A percentile compares a stretch with the other conserved stretches of the same genome.
Evolutionary conservation across 2,888 invertebrate genomes (phyloP).

Genomic region (Timema podura): DNA sequence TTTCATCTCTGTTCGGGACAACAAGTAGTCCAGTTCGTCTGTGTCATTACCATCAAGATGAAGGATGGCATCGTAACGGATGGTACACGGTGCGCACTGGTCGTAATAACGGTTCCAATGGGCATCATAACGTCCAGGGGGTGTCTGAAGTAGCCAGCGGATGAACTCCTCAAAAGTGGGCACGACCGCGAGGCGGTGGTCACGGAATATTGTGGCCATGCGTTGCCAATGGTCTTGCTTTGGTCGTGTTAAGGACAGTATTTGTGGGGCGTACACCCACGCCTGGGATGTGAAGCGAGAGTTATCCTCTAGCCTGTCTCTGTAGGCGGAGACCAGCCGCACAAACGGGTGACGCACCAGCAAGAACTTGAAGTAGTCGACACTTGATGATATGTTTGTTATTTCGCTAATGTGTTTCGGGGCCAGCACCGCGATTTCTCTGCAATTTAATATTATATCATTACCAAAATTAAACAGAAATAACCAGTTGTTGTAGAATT

Average conservation of each 20-base stretch:
- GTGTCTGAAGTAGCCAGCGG: conserved; percentile 40
- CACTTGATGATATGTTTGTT: conserved; percentile 34
- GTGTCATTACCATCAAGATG: conserved; percentile 40
- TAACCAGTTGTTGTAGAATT: too few species aligned
- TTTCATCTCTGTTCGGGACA: conserved; percentile 26
- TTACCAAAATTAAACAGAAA: too few species aligned
- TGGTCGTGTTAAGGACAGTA: conserved; percentile 42
- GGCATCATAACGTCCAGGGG: conserved; percentile 39
- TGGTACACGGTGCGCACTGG: conserved; percentile 42
- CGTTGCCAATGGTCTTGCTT: conserved; percentile 31
- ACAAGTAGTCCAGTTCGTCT: conserved; percentile 36
- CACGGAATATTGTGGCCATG: not conserved
- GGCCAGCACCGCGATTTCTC: conserved; percentile 39
- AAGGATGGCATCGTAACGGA: conserved; percentile 40
- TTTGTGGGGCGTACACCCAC: conserved; percentile 42
- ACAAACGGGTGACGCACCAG: conserved; percentile 44
- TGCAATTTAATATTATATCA: conserved; percentile 31
- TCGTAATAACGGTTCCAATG: conserved; percentile 43
- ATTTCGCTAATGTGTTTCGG: conserved; percentile 37
- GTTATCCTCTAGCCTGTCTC: conserved; percentile 44
- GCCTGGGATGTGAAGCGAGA: conserved; percentile 42
- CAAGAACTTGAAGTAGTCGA: conserved; percentile 40
- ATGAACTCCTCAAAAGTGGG: conserved; percentile 44
- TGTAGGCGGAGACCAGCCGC: conserved; percentile 44
- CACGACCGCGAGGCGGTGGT: conserved; percentile 39